phyloP scores from a whole-genome alignment of 2,888 invertebrate species.

The Rhimphoctona megacephalus region DNA sequence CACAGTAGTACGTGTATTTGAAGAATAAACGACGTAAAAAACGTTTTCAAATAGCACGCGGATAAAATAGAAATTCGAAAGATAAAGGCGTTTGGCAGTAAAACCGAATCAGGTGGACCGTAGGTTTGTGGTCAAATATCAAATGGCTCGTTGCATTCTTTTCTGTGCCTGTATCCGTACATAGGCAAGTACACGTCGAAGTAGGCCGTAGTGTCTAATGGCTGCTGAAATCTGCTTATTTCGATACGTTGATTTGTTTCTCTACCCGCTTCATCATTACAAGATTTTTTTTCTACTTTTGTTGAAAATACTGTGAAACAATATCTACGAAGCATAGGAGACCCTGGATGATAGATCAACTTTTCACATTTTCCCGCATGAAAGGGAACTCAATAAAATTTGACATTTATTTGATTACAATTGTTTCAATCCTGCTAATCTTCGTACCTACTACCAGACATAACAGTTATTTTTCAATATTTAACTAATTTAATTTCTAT shows the following conservation, averaged over 20 bases:
- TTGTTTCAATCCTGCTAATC: neutral
- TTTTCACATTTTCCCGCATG: too few species aligned
- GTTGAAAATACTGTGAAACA: neutral
- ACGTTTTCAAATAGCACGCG: conserved; percentile 10
- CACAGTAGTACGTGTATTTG: conserved; percentile 38
- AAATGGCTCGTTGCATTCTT: conserved; percentile 50
- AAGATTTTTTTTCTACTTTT: neutral
- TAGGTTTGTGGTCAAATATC: conserved; percentile 60
- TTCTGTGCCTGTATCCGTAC: neutral
- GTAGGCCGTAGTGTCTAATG: conserved; percentile 52
- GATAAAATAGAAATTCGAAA: conserved; percentile 25
- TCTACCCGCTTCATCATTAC: neutral
- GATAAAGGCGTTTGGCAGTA: conserved; percentile 14
- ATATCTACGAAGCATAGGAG: neutral
- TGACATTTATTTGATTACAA: neutral
- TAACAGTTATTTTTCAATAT: neutral
- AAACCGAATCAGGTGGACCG: conserved; percentile 36
- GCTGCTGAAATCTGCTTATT: conserved; percentile 3
- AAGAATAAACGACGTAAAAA: conserved; percentile 22
- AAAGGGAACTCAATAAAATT: too few species aligned
- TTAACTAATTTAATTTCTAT: neutral
- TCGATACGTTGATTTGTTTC: neutral
- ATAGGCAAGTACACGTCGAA: conserved; percentile 9
- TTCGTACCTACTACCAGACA: neutral
- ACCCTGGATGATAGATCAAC: too few species aligned